A percentile compares a stretch with the other conserved stretches of the same genome.
phyloP scores from a whole-genome alignment of 2,888 invertebrate species.

The Neoitamus cyanurus region DNA sequence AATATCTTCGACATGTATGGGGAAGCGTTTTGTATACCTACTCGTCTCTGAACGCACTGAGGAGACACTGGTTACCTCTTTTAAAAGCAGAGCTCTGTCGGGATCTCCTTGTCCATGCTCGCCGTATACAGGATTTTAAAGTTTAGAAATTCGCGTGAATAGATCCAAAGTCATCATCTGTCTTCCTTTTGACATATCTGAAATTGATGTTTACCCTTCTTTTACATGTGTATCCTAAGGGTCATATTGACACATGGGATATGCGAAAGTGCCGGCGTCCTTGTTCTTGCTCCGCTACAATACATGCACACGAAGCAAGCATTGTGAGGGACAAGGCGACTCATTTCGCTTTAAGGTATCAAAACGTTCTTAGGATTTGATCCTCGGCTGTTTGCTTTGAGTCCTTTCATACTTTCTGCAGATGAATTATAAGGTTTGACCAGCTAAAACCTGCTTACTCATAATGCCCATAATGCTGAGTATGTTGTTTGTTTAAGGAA shows the following conservation, averaged over 20 bases:
- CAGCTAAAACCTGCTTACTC: constrained; percentile 20
- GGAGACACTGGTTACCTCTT: constrained; percentile 31
- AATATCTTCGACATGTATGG: constrained; percentile 41
- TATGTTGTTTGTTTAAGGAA: constrained; percentile 15
- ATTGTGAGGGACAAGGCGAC: background rate
- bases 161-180: constrained; percentile 50
- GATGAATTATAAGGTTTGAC: constrained; percentile 22
- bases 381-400: constrained; percentile 19
- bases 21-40: constrained; percentile 5
- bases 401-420: constrained; percentile 16
- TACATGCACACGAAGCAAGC: background rate
- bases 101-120: background rate
- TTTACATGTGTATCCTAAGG: constrained; percentile 52
- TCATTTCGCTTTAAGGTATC: constrained; percentile 16
- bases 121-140: constrained; percentile 24
- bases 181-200: constrained; percentile 50
- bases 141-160: constrained; percentile 50
- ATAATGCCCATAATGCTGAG: constrained; percentile 25
- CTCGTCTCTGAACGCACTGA: background rate
- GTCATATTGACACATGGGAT: constrained; percentile 53
- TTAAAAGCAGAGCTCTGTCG: background rate
- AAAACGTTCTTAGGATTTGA: constrained; percentile 26
- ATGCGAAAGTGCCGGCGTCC: constrained; percentile 34
- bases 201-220: constrained; percentile 53
- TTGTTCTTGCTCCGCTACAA: background rate